Evolutionary conservation across 2,888 invertebrate species (phyloP), one percentile per base, ranked within the genome.

Genomic region (Neoaliturus tenellus): DNA sequence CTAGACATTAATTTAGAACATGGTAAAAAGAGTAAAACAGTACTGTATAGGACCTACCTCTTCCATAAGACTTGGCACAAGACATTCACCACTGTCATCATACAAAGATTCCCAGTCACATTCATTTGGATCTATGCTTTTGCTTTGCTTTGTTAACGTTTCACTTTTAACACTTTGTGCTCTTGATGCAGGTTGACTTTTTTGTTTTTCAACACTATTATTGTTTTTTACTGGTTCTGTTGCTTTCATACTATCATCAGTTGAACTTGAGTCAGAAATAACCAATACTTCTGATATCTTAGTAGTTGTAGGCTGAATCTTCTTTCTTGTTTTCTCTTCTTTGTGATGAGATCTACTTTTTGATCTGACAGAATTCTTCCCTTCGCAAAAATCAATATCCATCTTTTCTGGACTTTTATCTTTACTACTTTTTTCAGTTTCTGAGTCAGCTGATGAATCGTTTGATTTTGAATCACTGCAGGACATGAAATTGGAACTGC

Each of bases 51-150:
- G 6, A 51, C 20, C 75, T 86, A 91, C 91, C 90, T 96, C 96
- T 87, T 95, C 94, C 80, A 96, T 91, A 23, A 96, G 90, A 3
- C 94, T 93, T 2, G 95, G 95, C 89, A 96, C 95, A 80, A 97
- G 90, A 87, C 96, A 96, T 87, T 97, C 96, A 0, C 97, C 97
- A 88, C 94, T 94, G 85, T 97, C 97, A 89, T 96, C 95, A 88
- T 95, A 96, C 89, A 96, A 93, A 67, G 93, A 93, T 86, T 97
- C 97, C 97, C 97, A 97, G 85, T 96, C 95, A 88, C 95, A 96
- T 80, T 95, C 95, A 85, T 94, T 93, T 0, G 93, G 91, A 87
- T 93, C 93, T 82, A 93, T 73, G 10, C 23, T 31, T 41, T 82
- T 73, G 69, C 35, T 33, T 25, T 25, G 41, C 6, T 75, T 48